Evolutionary conservation across 2,113 vertebrate species (phyloP), one percentile per base, ranked within the genome.

Genomic region (Nothobranchius furzeri): DNA sequence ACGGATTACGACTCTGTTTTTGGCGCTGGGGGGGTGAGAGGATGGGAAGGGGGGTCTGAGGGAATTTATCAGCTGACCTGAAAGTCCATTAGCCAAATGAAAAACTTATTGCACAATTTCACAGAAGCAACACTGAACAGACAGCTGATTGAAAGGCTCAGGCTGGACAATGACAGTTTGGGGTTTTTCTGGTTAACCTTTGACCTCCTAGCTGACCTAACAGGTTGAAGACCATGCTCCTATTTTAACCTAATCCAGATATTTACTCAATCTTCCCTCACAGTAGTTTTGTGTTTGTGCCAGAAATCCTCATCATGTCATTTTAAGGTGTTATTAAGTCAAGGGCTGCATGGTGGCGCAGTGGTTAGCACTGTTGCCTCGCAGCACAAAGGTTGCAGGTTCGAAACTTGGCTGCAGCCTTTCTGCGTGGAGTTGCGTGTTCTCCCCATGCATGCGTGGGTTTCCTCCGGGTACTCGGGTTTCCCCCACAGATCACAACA

Each of bases 41-140:
- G 30, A 30, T 30, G 30, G 53, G 63, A 46, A 51, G 20, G 20
- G 30, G 70, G 64, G 68, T 67, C 67, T 66, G 45, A 64, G 46
- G n/a, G 3, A 62, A 64, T 73, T 30, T 13, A 49, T 58, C 11
- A 42, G 54, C 68, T 51, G 56, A 17, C 36, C 64, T 35, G 7
- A 50, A 8, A 58, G 14, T 70, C 68, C 76, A 74, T 85, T 79
- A 67, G 59, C 55, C 54, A 75, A 74, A 83, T 81, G 61, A 75
- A 70, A 79, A 24, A 69, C 50, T 61, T 49, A 12, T 30, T 7
- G 40, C 25, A 37, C 47, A 13, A 17, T 50, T 37, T 73, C 60
- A 76, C 68, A 47, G 71, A 60, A 15, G 45, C 54, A 57, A 59
- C 0, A 52, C 49, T 30, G 53, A 7, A 7, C 30, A 30, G 30